Base-by-base conservation (phyloP, 37 sponge, comb jelly and placozoan genomes). In the Amphimedon queenslandica region DNA sequence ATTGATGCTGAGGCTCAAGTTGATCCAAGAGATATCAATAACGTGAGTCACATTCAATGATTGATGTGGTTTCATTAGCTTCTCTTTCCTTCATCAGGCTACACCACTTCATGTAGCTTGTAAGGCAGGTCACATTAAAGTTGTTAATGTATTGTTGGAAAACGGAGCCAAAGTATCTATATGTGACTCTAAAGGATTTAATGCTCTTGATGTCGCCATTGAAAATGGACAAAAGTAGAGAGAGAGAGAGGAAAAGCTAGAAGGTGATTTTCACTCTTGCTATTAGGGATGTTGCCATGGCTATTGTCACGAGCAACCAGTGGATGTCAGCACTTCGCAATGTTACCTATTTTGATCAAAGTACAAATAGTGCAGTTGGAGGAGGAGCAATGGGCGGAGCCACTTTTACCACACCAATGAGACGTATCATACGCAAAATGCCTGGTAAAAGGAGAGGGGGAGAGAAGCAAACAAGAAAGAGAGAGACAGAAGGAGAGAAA, bases 61-160 rank as follows among this genome's bases (percentile, higher is more conserved):
- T 28, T 20, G 47, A 24, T 25, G 28, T 70, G 11, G 34, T 70
- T 41, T 43, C 20, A 29, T 42, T 40, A 42, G 11, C 16, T 21
- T 37, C 27, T 47, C n/a, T n/a, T n/a, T n/a, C n/a, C n/a, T n/a
- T 55, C 42, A 53, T 6, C 73, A 91, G 87, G 42, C 67, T 24
- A 93, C 96, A 0, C 96, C 96, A 6, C 84, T 95, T 42, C 89
- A 85, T 57, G 81, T 92, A 51, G 96, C 96, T n/a, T 70, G 84
- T 35, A 70, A 74, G 57, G 80, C 72, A 37, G 93, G 93, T 23
- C 86, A 91, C 38, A 51, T 75, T 23, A 57, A 56, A 16, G 58
- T 72, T 30, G 92, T 81, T 11, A 33, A 81, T 35, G 24, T 84
- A 0, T 80, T 95, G 27, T 24, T 95, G 55, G 71, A 78, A 42